Evolutionary conservation across 2,113 vertebrate species (phyloP), one percentile per base, ranked within the genome.

Genomic region (Regulus satrapa): DNA sequence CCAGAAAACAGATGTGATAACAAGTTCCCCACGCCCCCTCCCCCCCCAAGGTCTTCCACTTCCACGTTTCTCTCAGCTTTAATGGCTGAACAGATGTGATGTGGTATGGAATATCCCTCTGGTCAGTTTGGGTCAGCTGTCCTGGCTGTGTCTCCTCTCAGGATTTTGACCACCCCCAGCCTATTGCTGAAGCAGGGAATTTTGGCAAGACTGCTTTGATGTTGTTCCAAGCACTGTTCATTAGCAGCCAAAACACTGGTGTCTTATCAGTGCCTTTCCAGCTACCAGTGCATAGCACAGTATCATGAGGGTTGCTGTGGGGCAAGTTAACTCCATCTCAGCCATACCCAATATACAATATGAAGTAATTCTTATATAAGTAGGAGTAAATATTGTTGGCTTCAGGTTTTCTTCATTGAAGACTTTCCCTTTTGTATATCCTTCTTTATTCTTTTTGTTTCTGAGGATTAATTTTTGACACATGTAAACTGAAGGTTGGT

Each of bases 401-500:
- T 84, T 66, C 36, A 26, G n/a, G 14, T n/a, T 5, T 28, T 67
- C 21, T 40, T 81, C 18, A 31, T 28, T 51, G 19, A 58, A 29
- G 7, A 36, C 11, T 48, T 78, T 16, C 3, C 14, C 18, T 71
- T 56, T 56, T 76, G 45, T 36, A 15, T 66, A 2, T 23, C 6
- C 12, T 75, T 49, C 25, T 20, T 79, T 34, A 15, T 75, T 88
- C 9, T 55, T 48, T 82, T 52, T 71, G 11, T 58, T 45, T 72
- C 72, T 54, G 41, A 45, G 28, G 51, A 38, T 16, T 48, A 4
- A 31, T 58, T 66, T 67, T 55, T 87, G 41, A 38, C 12, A 11
- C 0, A 0, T 14, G 12, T 64, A 40, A 49, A 61, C 31, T 51
- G 32, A 3, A 77, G 76, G 31, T 29, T 59, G 13, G 1, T 66